Conservation (phyloP, 2,797 vertebrate genomes). For the Galagoides demidoff region DNA sequence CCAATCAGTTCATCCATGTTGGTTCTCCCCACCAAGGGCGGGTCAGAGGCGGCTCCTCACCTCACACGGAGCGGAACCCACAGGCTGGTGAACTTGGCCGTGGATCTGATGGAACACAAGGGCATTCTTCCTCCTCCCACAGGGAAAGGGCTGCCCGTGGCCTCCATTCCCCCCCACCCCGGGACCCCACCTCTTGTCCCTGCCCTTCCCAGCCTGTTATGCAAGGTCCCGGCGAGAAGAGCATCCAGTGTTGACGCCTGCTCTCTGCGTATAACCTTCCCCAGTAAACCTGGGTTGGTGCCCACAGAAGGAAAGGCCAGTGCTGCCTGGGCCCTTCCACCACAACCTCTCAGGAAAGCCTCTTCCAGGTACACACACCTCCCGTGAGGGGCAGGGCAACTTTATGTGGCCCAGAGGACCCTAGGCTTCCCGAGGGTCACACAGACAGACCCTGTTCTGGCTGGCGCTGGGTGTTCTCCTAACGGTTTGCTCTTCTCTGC, state of each 20-base stretch:
- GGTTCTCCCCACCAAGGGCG: not conserved
- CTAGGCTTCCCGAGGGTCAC: not conserved
- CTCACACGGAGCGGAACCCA: no score
- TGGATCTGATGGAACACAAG: not conserved
- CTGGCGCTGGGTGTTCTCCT: not conserved
- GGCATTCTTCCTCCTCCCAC: not conserved
- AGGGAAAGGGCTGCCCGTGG: not conserved
- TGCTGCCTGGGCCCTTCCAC: not conserved
- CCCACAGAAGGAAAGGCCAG: not conserved
- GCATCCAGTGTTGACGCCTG: not conserved
- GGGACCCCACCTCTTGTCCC: not conserved
- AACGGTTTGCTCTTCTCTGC: not conserved
- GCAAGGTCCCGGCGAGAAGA: no score
- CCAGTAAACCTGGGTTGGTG: not conserved
- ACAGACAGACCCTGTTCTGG: no score
- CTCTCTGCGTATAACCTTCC: not conserved
- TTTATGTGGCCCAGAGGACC: not conserved
- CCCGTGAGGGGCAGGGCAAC: not conserved
- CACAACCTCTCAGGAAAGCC: not conserved
- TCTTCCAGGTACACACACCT: not conserved
- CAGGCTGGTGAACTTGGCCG: not conserved
- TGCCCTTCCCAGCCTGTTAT: not conserved
- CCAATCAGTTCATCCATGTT: not conserved
- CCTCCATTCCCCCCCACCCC: not conserved
- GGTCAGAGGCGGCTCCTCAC: not conserved